Evolutionary conservation across 2,113 vertebrate species (phyloP), one percentile per base, ranked within the genome.

Genomic region (Mustela lutreola): DNA sequence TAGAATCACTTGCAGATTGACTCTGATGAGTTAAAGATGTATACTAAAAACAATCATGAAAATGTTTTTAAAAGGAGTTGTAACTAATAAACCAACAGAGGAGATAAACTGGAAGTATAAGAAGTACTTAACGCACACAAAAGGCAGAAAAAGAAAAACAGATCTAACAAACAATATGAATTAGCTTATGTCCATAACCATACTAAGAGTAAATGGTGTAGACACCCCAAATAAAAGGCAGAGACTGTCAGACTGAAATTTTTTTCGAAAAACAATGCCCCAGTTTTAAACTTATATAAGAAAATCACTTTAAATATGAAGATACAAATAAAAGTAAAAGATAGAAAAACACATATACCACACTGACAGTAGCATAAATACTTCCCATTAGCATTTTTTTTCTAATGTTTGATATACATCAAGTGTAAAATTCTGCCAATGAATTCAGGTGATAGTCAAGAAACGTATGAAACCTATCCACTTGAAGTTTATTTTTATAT

Each of bases 201-300:
- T 24, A 95, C 82, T 82, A 96, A 92, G 91, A 93, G 75, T 86
- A 96, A 97, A 85, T 84, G 75, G 50, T 67, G 33, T 94, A 96
- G 78, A 95, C 16, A 89, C 1, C 28, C 36, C 14, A 71, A 92
- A 75, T 91, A 86, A 96, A 93, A 94, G 28, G 48, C 33, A 78
- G 53, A 84, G 82, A 83, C 12, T 95, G 67, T 18, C 26, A 92
- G 22, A 50, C 3, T 91, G 31, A 7, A 94, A 10, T 2, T n/a
- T 18, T 60, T 76, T 76, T 71, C 14, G 7, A 48, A 65, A 36
- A 81, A 31, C 12, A 12, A 91, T 82, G 50, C 60, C 26, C 36
- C 48, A 83, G 42, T 45, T 21, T 60, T 42, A 50, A 7, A 53
- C 6, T 73, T 67, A 48, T 60, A 53, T 1, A n/a, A 84, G 42